Evolutionary conservation across 2,113 vertebrate genomes (phyloP), one percentile per base, ranked within the genome.

Genomic region (Conger conger): DNA sequence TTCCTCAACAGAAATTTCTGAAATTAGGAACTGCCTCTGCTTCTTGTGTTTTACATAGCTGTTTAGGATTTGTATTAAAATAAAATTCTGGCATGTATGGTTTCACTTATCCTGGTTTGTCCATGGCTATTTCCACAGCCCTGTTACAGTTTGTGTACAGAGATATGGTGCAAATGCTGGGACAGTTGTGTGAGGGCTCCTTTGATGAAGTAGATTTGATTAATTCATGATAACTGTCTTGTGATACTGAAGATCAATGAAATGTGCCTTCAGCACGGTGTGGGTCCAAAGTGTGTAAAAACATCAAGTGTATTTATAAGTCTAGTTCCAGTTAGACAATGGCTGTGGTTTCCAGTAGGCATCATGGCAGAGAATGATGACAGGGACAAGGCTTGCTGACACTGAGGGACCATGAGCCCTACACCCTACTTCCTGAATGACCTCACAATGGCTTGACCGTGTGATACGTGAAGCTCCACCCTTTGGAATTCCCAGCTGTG

Each of bases 341-440:
- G 68, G 84, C 38, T 82, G 3, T 45, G 57, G 18, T 84, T 82
- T 83, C 63, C 79, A 3, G 82, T 79, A 82, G 84, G 63, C 78
- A 83, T 83, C 87, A 88, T 93, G 91, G 93, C 93, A 90, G 88
- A 89, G 87, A 84, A 15, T 93, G 93, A 90, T 93, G 94, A 95
- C 92, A 93, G 91, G 90, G 76, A 45, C 79, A 81, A 84, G 90
- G 91, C 93, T 93, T 80, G 54, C 73, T 50, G 82, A 82, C 84
- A 93, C 82, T 91, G 93, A 94, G 88, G 93, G 93, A 92, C 23
- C 27, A 88, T 42, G 93, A 68, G 82, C 89, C 90, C 93, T 77
- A 90, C 87, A 88, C 89, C 79, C 85, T 76, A 85, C 89, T 93
- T 94, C 93, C 94, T 92, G 92, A 86, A 87, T 89, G n/a, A 53